These are phyloP conservation scores for Drosophila pseudoananassae DNA, from an alignment of 1,140 invertebrate genomes.

Conservation along the genomic window DNA sequence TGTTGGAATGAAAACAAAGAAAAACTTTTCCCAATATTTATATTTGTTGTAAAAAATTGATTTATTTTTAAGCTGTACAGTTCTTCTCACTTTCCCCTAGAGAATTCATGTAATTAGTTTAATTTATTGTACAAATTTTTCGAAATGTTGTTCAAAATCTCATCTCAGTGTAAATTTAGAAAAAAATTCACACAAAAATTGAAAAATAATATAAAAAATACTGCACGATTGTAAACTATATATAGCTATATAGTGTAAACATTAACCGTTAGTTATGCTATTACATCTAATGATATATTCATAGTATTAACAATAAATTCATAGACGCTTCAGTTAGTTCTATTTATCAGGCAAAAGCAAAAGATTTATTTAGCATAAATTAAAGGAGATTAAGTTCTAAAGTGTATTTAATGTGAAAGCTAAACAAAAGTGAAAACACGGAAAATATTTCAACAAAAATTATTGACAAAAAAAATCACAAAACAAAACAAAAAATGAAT, in stretches of 20 bases:
- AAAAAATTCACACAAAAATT: slow-evolving; percentile 51
- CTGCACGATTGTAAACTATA: slow-evolving; percentile 62
- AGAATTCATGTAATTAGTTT: slow-evolving; percentile 62
- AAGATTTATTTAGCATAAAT: slow-evolving; percentile 53
- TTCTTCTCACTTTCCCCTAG: slow-evolving; percentile 37
- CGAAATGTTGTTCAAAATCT: slow-evolving; percentile 71
- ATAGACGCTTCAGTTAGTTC: slow-evolving; percentile 80
- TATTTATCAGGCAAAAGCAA: slow-evolving; percentile 63
- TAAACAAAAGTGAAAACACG: slow-evolving; percentile 40
- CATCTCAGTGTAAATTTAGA: slow-evolving; percentile 81
- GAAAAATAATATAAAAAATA: slow-evolving; percentile 28
- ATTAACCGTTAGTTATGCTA: slow-evolving; percentile 65
- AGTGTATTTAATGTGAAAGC: slow-evolving; percentile 65
- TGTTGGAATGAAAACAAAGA: slow-evolving; percentile 28
- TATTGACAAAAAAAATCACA: slow-evolving; percentile 44
- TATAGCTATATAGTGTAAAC: slow-evolving; percentile 51
- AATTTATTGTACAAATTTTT: slow-evolving; percentile 77
- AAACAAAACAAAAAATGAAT: slow-evolving; percentile 42
- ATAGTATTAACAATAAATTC: slow-evolving; percentile 78
- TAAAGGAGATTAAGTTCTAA: slow-evolving; percentile 48
- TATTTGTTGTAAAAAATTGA: slow-evolving; percentile 69
- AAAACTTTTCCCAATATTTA: slow-evolving; percentile 9
- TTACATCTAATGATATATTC: slow-evolving; percentile 63
- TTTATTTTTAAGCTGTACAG: slow-evolving; percentile 63
- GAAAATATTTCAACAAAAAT: slow-evolving; percentile 55